Percentiles rank a stretch among this genome's conserved stretches.
phyloP scores from a whole-genome alignment of 2,797 vertebrate species.

The Gambusia yucatana region DNA sequence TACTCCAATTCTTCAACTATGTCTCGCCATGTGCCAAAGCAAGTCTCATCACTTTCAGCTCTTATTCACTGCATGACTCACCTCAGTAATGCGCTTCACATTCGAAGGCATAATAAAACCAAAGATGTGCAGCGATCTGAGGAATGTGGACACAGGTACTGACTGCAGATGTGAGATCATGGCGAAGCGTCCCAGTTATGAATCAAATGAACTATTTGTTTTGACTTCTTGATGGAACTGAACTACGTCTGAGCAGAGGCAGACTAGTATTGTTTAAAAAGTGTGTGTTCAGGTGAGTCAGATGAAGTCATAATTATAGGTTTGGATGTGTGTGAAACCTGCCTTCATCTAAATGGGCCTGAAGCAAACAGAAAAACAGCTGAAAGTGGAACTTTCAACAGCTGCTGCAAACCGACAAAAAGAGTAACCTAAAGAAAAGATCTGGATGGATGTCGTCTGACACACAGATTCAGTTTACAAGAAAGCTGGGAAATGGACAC shows the following conservation, averaged over 20 bases:
- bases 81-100: constrained; percentile 16
- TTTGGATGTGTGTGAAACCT: neutral
- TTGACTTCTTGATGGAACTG: neutral
- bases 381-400: neutral
- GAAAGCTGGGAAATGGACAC: neutral
- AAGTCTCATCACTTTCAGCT: constrained; percentile 13
- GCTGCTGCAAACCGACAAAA: neutral
- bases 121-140: neutral
- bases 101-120: constrained; percentile 19
- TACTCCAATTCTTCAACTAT: neutral
- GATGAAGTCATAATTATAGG: neutral
- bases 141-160: constrained; percentile 14
- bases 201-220: neutral
- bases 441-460: neutral
- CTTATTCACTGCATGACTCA: constrained; percentile 58
- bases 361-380: neutral
- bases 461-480: neutral
- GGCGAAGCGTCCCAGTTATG: neutral
- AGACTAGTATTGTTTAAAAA: neutral
- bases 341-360: neutral
- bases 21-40: constrained; percentile 27
- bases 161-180: neutral
- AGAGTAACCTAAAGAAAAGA: neutral
- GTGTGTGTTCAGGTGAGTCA: neutral
- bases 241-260: neutral